Evolutionary conservation across 2,113 vertebrate species (phyloP), one percentile per base, ranked within the genome.

Genomic region (Gopherus evgoodei): DNA sequence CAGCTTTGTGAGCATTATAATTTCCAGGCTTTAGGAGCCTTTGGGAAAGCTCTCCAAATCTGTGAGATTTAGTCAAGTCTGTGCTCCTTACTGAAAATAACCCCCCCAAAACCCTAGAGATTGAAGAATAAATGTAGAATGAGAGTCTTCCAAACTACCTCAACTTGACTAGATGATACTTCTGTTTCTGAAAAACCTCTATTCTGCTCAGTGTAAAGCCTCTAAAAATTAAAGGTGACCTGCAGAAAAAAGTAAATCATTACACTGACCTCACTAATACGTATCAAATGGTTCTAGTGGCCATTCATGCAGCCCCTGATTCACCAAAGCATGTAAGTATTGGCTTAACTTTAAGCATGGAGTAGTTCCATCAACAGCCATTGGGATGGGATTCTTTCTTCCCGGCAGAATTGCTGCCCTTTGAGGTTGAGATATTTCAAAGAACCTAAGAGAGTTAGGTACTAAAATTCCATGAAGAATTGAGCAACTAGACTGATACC

Each of bases 101-200:
- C 79, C 87, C 22, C 0, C 1, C 38, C 57, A 3, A 3, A 3
- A 65, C 57, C 88, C 11, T 50, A 57, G 50, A 79, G 25, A 81
- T 52, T 84, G 91, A 96, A 92, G 90, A 92, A 82, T 49, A 42
- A 56, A 62, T 84, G 91, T 24, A 44, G 24, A 81, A 83, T 88
- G 84, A 83, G 12, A 75, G 59, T 90, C 35, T 84, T 31, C 49
- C 83, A 87, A 88, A 56, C 1, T 82, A 49, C 3, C 78, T 56
- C 80, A 27, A 83, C 69, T 90, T 79, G 22, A 22, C 72, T 35
- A 27, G 88, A 6, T 8, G 57, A 72, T 22, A 5, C n/a, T n/a
- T 49, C 6, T 87, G 62, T 22, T 85, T 86, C 47, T 62, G 84
- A 90, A 31, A 44, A 54, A 94, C 17, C 16, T 1, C 4, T 59